These are phyloP conservation scores for Hirtodrosophila alboralis DNA, from an alignment of 2,888 invertebrate species.

Conservation along the genomic window DNA sequence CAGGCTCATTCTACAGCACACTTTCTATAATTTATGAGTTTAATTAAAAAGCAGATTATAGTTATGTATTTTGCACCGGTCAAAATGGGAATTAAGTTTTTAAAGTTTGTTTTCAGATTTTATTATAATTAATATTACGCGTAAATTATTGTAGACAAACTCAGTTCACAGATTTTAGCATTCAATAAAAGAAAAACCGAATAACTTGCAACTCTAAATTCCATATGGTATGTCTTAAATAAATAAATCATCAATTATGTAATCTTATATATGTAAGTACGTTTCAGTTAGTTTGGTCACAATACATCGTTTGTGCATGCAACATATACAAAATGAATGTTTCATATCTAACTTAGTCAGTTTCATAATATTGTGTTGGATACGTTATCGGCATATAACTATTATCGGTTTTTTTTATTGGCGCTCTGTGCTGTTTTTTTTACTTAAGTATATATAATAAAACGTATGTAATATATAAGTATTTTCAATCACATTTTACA, in stretches of 20 bases:
- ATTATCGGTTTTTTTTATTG: slow-evolving; percentile 5
- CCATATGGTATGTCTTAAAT: not conserved
- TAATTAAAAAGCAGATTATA: not conserved
- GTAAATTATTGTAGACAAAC: slow-evolving; percentile 66
- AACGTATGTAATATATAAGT: slow-evolving; percentile 12
- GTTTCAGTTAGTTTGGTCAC: slow-evolving; percentile 1
- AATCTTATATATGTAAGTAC: slow-evolving; percentile 27
- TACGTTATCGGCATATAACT: slow-evolving; percentile 5
- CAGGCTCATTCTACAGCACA: slow-evolving; percentile 32
- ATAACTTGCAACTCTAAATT: slow-evolving; percentile 23
- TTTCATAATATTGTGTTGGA: slow-evolving; percentile 3
- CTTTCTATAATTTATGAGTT: slow-evolving; percentile 10
- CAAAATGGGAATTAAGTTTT: slow-evolving; percentile 9
- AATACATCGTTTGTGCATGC: slow-evolving; percentile 3
- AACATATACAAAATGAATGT: slow-evolving; percentile 6
- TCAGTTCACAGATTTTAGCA: slow-evolving; percentile 49
- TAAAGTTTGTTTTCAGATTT: slow-evolving; percentile 40
- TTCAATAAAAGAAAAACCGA: slow-evolving; percentile 54
- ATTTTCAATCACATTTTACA: slow-evolving; percentile 51
- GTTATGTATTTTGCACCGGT: slow-evolving; percentile 18
- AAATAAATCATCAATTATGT: slow-evolving; percentile 8
- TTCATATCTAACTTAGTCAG: slow-evolving; percentile 14
- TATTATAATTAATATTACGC: slow-evolving; percentile 56
- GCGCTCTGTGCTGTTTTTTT: slow-evolving; percentile 7
- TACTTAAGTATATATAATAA: slow-evolving; percentile 12